These are phyloP conservation scores for Cantharis rustica DNA, from an alignment of 2,888 invertebrate genomes.

Conservation along the genomic window DNA sequence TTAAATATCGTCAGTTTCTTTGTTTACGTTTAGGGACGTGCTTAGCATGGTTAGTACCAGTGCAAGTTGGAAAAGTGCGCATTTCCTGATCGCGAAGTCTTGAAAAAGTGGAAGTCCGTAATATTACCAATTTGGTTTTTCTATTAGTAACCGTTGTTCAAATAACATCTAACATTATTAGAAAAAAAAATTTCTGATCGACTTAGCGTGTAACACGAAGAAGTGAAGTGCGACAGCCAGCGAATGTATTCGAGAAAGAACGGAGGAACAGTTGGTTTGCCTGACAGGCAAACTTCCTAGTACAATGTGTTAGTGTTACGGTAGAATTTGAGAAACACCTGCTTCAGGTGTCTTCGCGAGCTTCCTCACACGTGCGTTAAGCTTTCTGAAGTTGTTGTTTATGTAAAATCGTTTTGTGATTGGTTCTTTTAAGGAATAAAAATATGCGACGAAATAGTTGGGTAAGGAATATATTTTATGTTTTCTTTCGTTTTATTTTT, in stretches of 20 bases:
- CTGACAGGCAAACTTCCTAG: constrained; percentile 16
- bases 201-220: constrained; percentile 9
- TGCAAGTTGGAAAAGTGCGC: background rate
- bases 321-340: constrained; percentile 24
- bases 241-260: constrained; percentile 30
- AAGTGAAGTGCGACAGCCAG: constrained; percentile 23
- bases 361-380: constrained; percentile 20
- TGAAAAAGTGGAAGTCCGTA: background rate
- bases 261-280: constrained; percentile 34
- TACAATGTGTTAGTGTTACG: constrained; percentile 26
- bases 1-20: background rate
- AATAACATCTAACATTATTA: background rate
- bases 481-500: background rate
- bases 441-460: background rate
- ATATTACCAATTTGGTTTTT: background rate
- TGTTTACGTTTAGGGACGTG: background rate
- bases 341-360: constrained; percentile 17
- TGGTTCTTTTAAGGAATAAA: background rate
- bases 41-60: background rate
- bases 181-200: constrained; percentile 5
- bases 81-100: background rate
- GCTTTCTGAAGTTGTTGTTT: background rate
- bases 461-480: background rate
- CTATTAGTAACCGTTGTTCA: background rate
- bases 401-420: background rate